These are phyloP conservation scores for Trichomycterus rosablanca DNA, from an alignment of 2,113 vertebrate species.

Conservation along the genomic window DNA sequence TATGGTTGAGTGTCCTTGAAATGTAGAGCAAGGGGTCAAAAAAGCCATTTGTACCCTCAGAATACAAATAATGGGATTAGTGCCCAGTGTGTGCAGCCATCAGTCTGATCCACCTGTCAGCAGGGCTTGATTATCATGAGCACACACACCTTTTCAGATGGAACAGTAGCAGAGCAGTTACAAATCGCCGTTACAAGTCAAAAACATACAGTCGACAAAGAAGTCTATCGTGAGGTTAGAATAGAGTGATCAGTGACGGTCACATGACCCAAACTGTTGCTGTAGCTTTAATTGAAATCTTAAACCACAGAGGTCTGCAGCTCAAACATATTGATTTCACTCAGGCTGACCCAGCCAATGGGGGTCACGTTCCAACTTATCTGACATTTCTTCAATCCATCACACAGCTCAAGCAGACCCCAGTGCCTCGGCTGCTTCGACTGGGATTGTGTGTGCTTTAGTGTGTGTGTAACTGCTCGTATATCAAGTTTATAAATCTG, in stretches of 20 bases:
- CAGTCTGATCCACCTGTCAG: conserved; percentile 39
- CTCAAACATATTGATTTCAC: conserved; percentile 46
- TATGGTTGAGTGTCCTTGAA: conserved; percentile 42
- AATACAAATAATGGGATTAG: conserved; percentile 47
- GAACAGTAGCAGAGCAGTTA: neutral
- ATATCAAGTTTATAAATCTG: neutral
- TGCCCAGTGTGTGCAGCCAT: conserved; percentile 28
- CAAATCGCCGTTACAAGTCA: neutral
- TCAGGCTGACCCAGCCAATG: conserved; percentile 37
- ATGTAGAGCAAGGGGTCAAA: conserved; percentile 38
- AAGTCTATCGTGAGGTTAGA: neutral
- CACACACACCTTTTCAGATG: conserved; percentile 27
- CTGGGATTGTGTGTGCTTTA: neutral
- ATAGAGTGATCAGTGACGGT: conserved; percentile 35
- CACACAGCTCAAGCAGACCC: conserved; percentile 36
- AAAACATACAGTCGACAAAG: conserved; percentile 1
- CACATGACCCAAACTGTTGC: conserved; percentile 36
- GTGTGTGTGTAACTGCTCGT: neutral
- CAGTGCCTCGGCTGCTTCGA: conserved; percentile 1
- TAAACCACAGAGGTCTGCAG: conserved; percentile 35
- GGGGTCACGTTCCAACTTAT: conserved; percentile 38
- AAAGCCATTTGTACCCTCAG: conserved; percentile 34
- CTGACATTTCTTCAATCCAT: conserved; percentile 48
- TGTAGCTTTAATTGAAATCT: conserved; percentile 48
- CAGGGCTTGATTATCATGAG: conserved; percentile 3